Evolutionary conservation across 1,140 invertebrate species (phyloP).

Genomic region (Brachionus sp.): DNA sequence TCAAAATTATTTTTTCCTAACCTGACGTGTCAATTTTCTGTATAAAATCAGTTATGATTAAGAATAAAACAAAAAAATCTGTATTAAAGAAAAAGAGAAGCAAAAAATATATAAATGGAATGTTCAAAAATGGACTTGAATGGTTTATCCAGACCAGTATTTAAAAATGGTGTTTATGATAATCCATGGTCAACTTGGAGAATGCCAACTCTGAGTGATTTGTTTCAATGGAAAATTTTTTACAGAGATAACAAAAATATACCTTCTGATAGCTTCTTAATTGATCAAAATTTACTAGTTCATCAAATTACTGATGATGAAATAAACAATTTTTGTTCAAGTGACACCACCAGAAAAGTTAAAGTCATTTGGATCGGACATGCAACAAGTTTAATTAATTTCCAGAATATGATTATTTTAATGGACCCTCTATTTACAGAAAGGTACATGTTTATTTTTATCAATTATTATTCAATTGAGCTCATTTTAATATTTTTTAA

Average conservation of each 20-base stretch:
- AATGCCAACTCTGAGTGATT: constrained; percentile 48
- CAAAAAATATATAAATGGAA: background rate
- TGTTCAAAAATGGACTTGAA: background rate
- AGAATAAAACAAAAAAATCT: too few species aligned
- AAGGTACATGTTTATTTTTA: background rate
- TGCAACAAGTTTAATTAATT: constrained; percentile 59
- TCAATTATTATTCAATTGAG: too few species aligned
- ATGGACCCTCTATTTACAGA: constrained; percentile 59
- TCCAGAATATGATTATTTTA: constrained; percentile 59
- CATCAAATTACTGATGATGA: constrained; percentile 3
- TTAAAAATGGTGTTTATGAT: constrained; percentile 50
- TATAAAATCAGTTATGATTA: too few species aligned
- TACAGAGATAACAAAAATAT: constrained; percentile 50
- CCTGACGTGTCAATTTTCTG: too few species aligned
- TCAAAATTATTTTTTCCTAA: too few species aligned
- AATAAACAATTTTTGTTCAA: constrained; percentile 25
- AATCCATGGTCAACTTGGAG: constrained; percentile 54
- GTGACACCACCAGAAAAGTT: constrained; percentile 51
- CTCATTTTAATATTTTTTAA: background rate
- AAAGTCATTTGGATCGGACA: constrained; percentile 61
- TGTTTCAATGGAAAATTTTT: constrained; percentile 48
- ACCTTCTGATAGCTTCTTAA: constrained; percentile 46
- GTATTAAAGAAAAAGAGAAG: too few species aligned
- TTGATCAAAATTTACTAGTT: constrained; percentile 15
- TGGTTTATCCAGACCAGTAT: constrained; percentile 13